Conservation (phyloP, 2,888 invertebrate species). For the Drosophila suboccidentalis region DNA sequence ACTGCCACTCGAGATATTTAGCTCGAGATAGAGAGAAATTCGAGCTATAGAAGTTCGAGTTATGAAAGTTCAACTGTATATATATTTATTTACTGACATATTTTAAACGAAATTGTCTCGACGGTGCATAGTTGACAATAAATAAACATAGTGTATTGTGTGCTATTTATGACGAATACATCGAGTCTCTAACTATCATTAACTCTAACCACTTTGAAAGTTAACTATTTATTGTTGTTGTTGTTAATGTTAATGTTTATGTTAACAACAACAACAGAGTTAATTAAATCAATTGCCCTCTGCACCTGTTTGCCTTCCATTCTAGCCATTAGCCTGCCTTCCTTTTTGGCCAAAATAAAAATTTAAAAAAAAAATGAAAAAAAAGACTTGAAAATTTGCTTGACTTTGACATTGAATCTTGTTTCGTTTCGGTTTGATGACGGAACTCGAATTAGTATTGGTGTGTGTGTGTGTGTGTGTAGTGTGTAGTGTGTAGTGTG, state of each 20-base stretch:
- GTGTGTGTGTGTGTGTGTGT: constrained; percentile 10
- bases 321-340: constrained; percentile 16
- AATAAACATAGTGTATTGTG: too few relatives aligned
- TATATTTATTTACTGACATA: too few relatives aligned
- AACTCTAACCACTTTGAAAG: neutral
- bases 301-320: constrained; percentile 13
- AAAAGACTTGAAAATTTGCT: constrained; percentile 16
- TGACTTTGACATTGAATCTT: constrained; percentile 68
- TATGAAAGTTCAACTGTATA: too few relatives aligned
- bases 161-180: too few relatives aligned
- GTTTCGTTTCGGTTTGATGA: constrained; percentile 53
- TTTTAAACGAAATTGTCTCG: too few relatives aligned
- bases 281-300: constrained; percentile 10
- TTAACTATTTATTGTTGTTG: constrained; percentile 12
- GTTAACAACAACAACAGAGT: neutral
- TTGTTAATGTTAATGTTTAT: neutral
- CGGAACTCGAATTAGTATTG: constrained; percentile 46
- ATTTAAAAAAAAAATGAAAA: neutral
- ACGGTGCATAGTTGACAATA: too few relatives aligned
- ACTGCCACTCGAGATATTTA: too few relatives aligned
- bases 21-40: too few relatives aligned
- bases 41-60: too few relatives aligned
- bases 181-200: too few relatives aligned
- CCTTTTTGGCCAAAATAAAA: constrained; percentile 8
- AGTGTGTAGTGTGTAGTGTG: constrained; percentile 9